Evolutionary conservation across 2,797 vertebrate species (phyloP), one percentile per base, ranked within the genome.

Genomic region (Iguana delicatissima): DNA sequence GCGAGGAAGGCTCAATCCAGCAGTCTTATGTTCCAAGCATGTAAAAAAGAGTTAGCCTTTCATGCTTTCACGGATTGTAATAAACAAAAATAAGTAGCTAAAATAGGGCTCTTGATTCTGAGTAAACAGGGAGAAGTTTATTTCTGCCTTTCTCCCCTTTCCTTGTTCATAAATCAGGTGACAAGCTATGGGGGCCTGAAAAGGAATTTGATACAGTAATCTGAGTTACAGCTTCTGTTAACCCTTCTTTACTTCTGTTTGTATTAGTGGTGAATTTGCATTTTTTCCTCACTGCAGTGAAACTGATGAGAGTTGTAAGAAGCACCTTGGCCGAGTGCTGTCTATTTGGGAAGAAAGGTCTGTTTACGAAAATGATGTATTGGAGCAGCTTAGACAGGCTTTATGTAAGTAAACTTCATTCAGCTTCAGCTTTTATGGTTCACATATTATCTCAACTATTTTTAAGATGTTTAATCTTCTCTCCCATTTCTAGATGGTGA

Each of bases 341-440:
- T 99, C 99, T 93, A 99, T 99, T 96, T 99, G 99, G 99, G 98
- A 99, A 97, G 99, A 99, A 97, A 98, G 99, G 96, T 98, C 98
- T 52, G 99, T 99, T 93, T 99, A 99, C 96, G 99, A 99, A 95
- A 98, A 98, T 92, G 98, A 98, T 95, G 97, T 99, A 64, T 97
- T 99, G 96, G 98, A 99, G 91, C 98, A 99, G 95, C 98, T 99
- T 94, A 98, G 98, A 67, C 98, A 98, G 94, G 98, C 99, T 90
- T 96, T 99, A 2, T 98, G 99, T 99, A 97, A 98, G 98, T 98
- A 95, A 94, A 89, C 38, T 55, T 84, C 80, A 38, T 76, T 4
- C 42, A 4, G 80, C n/a, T 86, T 90, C 89, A 22, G 1, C 50
- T 57, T 55, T 79, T 84, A 22, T 94, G 6, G 50, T 93, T 90